Base-by-base conservation (phyloP, 2,113 vertebrate genomes). In the Coturnix japonica region DNA sequence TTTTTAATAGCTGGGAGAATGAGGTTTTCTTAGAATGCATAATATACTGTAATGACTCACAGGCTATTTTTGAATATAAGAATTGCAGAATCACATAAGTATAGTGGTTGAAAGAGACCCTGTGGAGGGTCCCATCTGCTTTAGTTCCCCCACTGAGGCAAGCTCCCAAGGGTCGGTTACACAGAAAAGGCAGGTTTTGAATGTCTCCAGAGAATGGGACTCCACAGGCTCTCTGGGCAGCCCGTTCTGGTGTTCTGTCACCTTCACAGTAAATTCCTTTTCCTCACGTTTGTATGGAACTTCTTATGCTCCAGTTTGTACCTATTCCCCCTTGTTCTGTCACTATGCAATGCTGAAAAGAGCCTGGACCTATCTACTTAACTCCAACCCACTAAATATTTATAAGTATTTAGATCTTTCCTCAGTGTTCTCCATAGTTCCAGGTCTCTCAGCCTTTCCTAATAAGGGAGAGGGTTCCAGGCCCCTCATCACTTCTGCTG, bases 1-100 rank as follows among this genome's bases (percentile, higher is more conserved):
- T 86, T 86, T 91, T 90, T 67, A 76, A 75, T 76, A 69, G 44
- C 31, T 87, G 44, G 17, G 44, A 84, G 54, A 95, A 86, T 1
- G 6, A 59, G 77, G 47, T 56, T 47, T 81, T 88, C 90, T 89
- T 87, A 59, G 59, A 91, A 82, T 69, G 57, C 18, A 74, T 41
- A 64, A 65, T 39, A 22, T 9, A 56, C 6, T 39, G 35, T 9
- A 79, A 72, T 66, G 54, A 75, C 41, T 95, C 77, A 69, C 17
- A 3, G 43, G 37, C 31, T 77, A 26, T 37, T 81, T 88, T 76
- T 61, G 39, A 92, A 72, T 69, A 53, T 28, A 25, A 72, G 26
- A 90, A 60, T 11, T 53, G 26, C 26, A 75, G n/a, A 56, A 56
- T 56, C 53, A 56, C 53, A 56, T 18, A 31, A 31, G 9, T 31